phyloP scores from a whole-genome alignment of 2,797 vertebrate species.

The Takifugu ocellatus region DNA sequence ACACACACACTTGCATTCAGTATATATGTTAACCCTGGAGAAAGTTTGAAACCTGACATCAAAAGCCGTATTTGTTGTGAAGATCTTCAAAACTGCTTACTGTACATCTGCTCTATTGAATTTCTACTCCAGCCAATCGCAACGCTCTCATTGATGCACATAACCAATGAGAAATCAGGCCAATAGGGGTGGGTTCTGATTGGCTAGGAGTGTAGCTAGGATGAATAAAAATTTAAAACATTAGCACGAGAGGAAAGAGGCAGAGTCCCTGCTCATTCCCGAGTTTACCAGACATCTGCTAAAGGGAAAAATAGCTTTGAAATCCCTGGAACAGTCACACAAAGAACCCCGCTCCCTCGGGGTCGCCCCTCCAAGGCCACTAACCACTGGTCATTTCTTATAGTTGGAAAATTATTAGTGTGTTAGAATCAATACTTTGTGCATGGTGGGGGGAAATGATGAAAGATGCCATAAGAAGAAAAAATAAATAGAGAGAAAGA shows the following conservation, averaged over 20 bases:
- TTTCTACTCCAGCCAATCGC: constrained; percentile 55
- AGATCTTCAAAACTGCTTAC: constrained; percentile 68
- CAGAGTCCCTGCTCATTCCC: constrained; percentile 33
- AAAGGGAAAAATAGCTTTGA: constrained; percentile 28
- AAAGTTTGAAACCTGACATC: constrained; percentile 44
- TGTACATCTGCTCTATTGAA: constrained; percentile 50
- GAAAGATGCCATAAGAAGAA: constrained; percentile 12
- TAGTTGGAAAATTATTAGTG: constrained; percentile 34
- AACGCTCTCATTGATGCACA: constrained; percentile 56
- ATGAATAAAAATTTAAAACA: constrained; percentile 40
- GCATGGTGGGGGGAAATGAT: constrained; percentile 10
- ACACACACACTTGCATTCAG: constrained; percentile 31
- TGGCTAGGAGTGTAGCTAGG: constrained; percentile 60
- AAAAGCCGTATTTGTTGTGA: constrained; percentile 60
- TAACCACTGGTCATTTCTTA: constrained; percentile 38
- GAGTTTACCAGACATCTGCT: constrained; percentile 36
- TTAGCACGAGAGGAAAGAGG: constrained; percentile 46
- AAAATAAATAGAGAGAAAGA: constrained; percentile 22
- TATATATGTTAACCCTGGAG: constrained; percentile 43
- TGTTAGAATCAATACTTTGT: constrained; percentile 33
- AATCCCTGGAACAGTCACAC: constrained; percentile 33
- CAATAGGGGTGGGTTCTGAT: constrained; percentile 53
- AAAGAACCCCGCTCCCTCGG: constrained; percentile 31
- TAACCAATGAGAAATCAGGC: constrained; percentile 70
- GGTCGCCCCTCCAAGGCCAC: constrained; percentile 39